phyloP scores from a whole-genome alignment of 1,140 invertebrate genomes.

The Ladona fulva region DNA sequence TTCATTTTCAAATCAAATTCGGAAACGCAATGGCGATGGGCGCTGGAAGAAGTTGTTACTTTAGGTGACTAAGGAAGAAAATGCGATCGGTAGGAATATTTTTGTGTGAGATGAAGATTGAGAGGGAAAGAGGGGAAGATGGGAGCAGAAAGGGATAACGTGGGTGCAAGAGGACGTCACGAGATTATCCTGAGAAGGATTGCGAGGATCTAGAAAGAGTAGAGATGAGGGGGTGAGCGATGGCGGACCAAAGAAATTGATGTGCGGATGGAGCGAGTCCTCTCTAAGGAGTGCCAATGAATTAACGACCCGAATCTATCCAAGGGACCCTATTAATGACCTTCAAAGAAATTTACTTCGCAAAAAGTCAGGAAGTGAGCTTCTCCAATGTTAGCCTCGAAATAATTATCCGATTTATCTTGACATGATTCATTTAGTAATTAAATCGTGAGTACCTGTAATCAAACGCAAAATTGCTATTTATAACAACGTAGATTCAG shows the following conservation, averaged over 20 bases:
- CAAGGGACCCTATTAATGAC: background rate
- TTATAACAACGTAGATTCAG: too few species aligned
- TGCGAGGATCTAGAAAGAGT: background rate
- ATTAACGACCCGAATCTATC: background rate
- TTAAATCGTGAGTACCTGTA: too few species aligned
- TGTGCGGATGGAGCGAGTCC: background rate
- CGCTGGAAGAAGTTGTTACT: too few species aligned
- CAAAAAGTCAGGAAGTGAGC: too few species aligned
- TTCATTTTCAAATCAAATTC: too few species aligned
- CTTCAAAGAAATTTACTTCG: too few species aligned
- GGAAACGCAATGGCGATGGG: too few species aligned
- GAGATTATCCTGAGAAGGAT: background rate
- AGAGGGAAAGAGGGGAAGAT: background rate
- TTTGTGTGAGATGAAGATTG: background rate
- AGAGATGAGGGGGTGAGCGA: background rate
- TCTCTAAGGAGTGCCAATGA: background rate
- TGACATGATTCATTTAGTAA: too few species aligned
- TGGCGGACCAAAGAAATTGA: background rate
- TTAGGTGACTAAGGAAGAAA: background rate
- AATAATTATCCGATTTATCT: too few species aligned
- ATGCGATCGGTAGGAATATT: background rate
- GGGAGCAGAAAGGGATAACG: background rate
- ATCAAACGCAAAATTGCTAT: too few species aligned
- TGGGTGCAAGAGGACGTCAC: background rate
- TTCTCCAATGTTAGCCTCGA: too few species aligned